Evolutionary conservation across 2,797 vertebrate genomes (phyloP).

Genomic region (Clarias laeviceps): DNA sequence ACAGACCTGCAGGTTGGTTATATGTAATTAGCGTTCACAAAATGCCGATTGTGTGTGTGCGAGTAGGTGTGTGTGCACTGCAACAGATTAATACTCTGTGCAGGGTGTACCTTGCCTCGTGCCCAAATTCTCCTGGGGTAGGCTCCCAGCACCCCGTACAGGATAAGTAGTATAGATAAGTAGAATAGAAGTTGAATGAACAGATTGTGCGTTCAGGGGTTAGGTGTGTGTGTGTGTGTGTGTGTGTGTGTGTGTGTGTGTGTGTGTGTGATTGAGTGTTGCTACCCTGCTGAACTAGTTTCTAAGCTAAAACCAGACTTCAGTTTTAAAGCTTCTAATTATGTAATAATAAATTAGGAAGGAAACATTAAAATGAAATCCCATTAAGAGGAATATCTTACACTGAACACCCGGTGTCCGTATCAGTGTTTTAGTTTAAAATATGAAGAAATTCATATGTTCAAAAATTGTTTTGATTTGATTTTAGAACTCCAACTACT

Average conservation of each 20-base stretch:
- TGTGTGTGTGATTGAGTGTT: neutral
- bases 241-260: neutral
- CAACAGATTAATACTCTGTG: too few species aligned
- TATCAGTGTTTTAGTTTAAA: neutral
- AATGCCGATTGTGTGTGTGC: neutral
- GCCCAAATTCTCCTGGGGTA: too few species aligned
- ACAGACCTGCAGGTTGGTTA: too few species aligned
- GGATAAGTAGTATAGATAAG: too few species aligned
- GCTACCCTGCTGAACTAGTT: neutral
- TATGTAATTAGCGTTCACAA: too few species aligned
- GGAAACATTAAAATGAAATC: neutral
- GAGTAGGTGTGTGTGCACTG: neutral
- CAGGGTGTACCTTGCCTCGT: too few species aligned
- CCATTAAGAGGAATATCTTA: neutral
- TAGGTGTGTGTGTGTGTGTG: neutral
- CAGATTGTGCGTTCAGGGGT: too few species aligned
- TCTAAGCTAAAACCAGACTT: neutral
- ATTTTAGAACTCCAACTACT: neutral
- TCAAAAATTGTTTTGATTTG: neutral
- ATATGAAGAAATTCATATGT: neutral
- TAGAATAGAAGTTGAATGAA: too few species aligned
- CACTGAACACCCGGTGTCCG: slow-evolving; percentile 16
- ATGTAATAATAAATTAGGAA: neutral
- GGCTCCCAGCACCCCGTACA: too few species aligned
- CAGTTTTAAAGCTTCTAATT: neutral